Percentiles rank a stretch among this genome's conserved stretches.
Evolutionary conservation across 2,113 vertebrate genomes (phyloP).

Genomic region (Erpornis zantholeuca): DNA sequence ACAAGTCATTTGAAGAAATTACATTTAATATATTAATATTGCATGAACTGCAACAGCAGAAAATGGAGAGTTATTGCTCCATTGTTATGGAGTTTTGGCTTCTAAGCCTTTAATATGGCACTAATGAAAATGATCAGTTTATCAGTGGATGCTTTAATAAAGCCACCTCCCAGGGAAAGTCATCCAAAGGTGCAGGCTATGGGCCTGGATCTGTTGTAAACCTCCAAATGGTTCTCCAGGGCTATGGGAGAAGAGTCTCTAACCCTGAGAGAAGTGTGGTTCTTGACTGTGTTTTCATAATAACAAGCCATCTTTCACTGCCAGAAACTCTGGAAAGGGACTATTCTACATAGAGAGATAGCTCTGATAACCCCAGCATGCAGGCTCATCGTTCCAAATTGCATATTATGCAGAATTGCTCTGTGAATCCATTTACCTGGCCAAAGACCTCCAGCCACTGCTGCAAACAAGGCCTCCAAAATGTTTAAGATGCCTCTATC

Average conservation of each 20-base stretch:
- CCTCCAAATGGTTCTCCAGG: neutral
- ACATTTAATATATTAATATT: conserved; percentile 71
- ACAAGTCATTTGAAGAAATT: conserved; percentile 61
- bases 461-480: neutral
- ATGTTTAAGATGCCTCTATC: neutral
- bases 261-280: neutral
- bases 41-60: conserved; percentile 28
- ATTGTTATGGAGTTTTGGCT: neutral
- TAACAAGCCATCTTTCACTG: neutral
- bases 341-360: neutral
- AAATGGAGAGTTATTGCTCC: conserved; percentile 37
- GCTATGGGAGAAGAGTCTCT: neutral
- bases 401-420: neutral
- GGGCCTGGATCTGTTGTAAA: neutral
- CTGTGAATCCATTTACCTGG: neutral
- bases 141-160: neutral
- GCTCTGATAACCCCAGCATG: neutral
- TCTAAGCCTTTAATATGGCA: conserved; percentile 42
- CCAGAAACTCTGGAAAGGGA: neutral
- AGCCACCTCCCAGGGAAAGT: neutral
- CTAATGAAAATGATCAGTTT: conserved; percentile 48
- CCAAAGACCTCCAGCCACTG: neutral
- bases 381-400: neutral
- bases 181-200: neutral
- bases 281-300: neutral